A percentile compares a stretch with the other conserved stretches of the same genome.
Evolutionary conservation across 2,113 vertebrate species (phyloP).

Genomic region (Xenus cinereus): DNA sequence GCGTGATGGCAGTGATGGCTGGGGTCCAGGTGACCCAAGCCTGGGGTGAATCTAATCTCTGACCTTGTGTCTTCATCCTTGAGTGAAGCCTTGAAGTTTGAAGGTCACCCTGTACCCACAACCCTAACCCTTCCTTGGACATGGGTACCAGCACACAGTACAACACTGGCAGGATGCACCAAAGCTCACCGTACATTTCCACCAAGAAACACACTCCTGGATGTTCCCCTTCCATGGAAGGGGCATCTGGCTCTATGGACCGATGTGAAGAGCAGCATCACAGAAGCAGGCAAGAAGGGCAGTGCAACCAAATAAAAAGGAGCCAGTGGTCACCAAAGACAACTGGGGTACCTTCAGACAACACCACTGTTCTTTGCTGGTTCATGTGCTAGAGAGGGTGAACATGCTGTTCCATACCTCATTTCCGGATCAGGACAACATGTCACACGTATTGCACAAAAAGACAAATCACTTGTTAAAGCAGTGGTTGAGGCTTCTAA

Average conservation of each 20-base stretch:
- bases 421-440: neutral
- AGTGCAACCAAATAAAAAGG: neutral
- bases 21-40: neutral
- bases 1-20: accelerated
- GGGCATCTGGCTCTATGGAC: neutral
- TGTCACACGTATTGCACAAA: neutral
- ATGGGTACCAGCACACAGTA: neutral
- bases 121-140: neutral
- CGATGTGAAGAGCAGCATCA: neutral
- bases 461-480: neutral
- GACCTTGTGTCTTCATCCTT: neutral
- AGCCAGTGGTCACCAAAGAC: neutral
- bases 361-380: neutral
- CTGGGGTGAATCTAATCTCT: neutral
- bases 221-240: neutral
- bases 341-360: neutral
- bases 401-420: neutral
- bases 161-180: neutral
- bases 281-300: neutral
- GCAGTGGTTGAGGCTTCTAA: neutral
- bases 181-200: accelerated
- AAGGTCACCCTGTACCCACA: neutral
- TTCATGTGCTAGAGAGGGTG: neutral
- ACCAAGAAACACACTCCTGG: neutral
- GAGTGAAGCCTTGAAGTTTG: neutral